These are phyloP conservation scores for Netelia fuscicornis DNA, from an alignment of 2,888 invertebrate species.

Conservation along the genomic window DNA sequence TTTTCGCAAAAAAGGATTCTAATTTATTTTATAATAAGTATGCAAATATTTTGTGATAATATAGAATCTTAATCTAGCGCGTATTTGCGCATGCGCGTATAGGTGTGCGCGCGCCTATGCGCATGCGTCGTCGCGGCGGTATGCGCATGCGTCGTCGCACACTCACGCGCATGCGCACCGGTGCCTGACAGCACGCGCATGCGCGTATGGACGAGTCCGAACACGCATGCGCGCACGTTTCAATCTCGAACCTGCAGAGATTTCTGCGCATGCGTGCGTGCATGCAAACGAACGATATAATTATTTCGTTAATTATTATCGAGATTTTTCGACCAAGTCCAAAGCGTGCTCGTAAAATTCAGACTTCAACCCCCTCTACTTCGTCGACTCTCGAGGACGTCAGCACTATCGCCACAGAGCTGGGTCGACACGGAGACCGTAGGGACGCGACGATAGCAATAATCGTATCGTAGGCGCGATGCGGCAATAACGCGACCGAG, in stretches of 20 bases:
- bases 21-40: too few species aligned
- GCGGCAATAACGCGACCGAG: slow-evolving; percentile 50
- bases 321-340: slow-evolving; percentile 46
- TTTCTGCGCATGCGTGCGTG: not conserved
- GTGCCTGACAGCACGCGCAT: not conserved
- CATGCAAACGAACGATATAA: slow-evolving; percentile 69
- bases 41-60: too few species aligned
- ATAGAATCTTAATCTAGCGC: too few species aligned
- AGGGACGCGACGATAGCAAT: slow-evolving; percentile 59
- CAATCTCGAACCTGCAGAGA: too few species aligned
- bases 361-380: not conserved
- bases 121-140: too few species aligned
- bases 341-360: slow-evolving; percentile 45
- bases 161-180: too few species aligned
- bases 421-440: slow-evolving; percentile 7
- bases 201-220: not conserved
- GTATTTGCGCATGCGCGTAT: too few species aligned
- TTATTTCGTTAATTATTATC: slow-evolving; percentile 70
- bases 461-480: slow-evolving; percentile 66
- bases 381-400: not conserved
- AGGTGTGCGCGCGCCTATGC: too few species aligned
- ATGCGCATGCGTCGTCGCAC: too few species aligned
- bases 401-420: not conserved
- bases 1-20: too few species aligned
- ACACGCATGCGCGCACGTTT: not conserved